Conservation (phyloP, 2,797 vertebrate species). For the Tamandua tetradactyla region DNA sequence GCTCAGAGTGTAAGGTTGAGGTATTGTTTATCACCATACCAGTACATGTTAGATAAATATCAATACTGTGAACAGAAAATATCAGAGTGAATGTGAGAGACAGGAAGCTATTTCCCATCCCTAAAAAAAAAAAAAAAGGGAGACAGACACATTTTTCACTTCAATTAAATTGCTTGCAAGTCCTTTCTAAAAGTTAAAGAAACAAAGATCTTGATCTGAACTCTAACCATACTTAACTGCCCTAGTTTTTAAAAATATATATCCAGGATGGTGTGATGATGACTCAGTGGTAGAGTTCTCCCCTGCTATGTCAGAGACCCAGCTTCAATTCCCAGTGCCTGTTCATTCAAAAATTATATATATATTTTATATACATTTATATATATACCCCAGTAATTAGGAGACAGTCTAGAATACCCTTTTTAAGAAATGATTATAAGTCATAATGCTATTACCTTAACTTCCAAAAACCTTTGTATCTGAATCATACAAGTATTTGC, state of each 20-base stretch:
- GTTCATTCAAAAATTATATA: too few species aligned
- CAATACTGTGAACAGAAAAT: background rate
- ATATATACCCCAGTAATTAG: background rate
- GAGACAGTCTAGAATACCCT: background rate
- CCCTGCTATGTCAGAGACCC: too few species aligned
- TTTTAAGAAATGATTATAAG: background rate
- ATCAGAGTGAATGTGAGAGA: background rate
- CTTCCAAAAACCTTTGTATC: background rate
- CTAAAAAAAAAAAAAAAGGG: background rate
- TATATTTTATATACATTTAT: too few species aligned
- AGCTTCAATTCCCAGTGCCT: too few species aligned
- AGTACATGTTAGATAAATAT: background rate
- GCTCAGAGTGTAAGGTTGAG: background rate
- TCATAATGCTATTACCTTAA: background rate
- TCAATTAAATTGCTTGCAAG: background rate
- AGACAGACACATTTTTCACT: background rate
- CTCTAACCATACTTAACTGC: background rate
- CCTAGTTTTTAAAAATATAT: background rate
- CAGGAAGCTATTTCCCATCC: background rate
- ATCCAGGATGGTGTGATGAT: too few species aligned
- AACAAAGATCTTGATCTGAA: background rate
- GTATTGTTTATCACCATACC: background rate
- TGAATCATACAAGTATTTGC: background rate
- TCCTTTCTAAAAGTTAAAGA: background rate
- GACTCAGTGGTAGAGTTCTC: too few species aligned